These are phyloP conservation scores for Meteorus sp. DNA, from an alignment of 1,140 invertebrate genomes.

Conservation along the genomic window DNA sequence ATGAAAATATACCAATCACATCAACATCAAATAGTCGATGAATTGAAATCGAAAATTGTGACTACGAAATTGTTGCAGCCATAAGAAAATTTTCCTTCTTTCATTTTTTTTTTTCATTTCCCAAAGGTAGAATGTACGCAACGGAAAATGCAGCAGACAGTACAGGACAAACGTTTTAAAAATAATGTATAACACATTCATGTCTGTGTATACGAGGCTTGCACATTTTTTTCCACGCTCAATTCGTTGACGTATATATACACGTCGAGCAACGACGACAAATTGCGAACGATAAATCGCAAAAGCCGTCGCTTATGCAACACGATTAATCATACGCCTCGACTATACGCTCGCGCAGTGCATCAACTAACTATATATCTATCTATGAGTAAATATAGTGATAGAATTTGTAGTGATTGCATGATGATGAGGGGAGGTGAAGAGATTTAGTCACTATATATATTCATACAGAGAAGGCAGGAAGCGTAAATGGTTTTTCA, in stretches of 20 bases:
- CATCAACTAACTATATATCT: not conserved
- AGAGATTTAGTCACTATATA: not conserved
- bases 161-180: too few species aligned
- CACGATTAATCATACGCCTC: conserved; percentile 12
- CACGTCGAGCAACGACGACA: conserved; percentile 26
- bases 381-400: not conserved
- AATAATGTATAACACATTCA: too few species aligned
- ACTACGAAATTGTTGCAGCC: too few species aligned
- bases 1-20: too few species aligned
- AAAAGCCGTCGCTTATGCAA: conserved; percentile 18
- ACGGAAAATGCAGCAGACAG: too few species aligned
- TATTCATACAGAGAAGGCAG: not conserved
- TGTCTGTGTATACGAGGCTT: too few species aligned
- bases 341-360: not conserved
- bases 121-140: too few species aligned
- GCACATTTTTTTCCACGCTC: conserved; percentile 11
- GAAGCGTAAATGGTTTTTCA: conserved; percentile 25
- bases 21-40: too few species aligned
- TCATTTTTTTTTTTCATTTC: too few species aligned
- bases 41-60: too few species aligned
- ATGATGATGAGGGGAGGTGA: not conserved
- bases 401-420: not conserved
- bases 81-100: too few species aligned
- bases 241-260: conserved; percentile 23
- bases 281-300: conserved; percentile 28